Percentiles rank a stretch among this genome's conserved stretches.
Evolutionary conservation across 1,140 invertebrate genomes (phyloP).

Genomic region (Listronotus oregonensis): DNA sequence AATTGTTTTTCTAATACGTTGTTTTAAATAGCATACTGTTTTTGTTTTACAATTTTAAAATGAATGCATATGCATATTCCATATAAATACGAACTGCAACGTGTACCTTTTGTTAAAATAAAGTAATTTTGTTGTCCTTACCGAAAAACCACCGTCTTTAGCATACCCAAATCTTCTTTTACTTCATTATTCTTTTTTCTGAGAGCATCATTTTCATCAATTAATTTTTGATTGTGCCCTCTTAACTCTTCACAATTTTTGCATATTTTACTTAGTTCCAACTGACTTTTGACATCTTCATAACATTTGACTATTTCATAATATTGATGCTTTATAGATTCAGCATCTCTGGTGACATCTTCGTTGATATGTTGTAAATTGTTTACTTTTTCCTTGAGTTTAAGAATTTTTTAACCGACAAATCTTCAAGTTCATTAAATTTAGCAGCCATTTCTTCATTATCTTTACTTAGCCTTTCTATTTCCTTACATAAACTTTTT

Average conservation of each 20-base stretch:
- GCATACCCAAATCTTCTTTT: conserved; percentile 64
- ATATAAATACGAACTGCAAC: too few relatives aligned
- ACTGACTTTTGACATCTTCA: conserved; percentile 37
- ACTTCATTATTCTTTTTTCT: conserved; percentile 61
- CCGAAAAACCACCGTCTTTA: conserved; percentile 71
- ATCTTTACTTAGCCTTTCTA: conserved; percentile 52
- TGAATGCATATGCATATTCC: too few relatives aligned
- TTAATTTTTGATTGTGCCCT: conserved; percentile 55
- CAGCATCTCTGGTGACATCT: conserved; percentile 45
- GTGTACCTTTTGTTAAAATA: too few relatives aligned
- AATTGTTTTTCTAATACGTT: too few relatives aligned
- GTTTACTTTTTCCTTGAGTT: conserved; percentile 51
- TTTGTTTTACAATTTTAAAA: too few relatives aligned
- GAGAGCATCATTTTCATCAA: conserved; percentile 55
- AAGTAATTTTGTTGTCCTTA: conserved; percentile 36
- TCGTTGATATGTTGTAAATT: conserved; percentile 42
- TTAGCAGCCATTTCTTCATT: conserved; percentile 51
- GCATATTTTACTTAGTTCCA: conserved; percentile 47
- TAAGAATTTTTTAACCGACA: conserved; percentile 48
- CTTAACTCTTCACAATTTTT: conserved; percentile 55
- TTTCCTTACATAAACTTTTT: conserved; percentile 53
- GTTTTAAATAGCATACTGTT: too few relatives aligned
- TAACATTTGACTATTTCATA: conserved; percentile 42
- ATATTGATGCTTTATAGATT: conserved; percentile 41
- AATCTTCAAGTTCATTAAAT: conserved; percentile 51